phyloP scores from a whole-genome alignment of 2,888 invertebrate genomes.

The Criorhina ranunculi region DNA sequence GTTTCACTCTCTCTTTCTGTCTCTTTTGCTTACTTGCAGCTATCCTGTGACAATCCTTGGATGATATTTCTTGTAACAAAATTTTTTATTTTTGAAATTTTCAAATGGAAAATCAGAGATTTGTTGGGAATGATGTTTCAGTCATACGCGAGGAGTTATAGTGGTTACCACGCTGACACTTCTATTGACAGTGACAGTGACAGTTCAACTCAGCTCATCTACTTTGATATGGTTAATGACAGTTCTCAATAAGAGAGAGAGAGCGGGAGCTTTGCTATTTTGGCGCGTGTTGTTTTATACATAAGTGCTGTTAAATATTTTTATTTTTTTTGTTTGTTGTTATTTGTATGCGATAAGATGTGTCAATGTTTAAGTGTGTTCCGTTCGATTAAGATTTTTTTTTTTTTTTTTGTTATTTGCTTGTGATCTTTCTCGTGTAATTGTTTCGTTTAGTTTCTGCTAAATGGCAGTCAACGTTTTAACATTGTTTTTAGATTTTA shows the following conservation, averaged over 20 bases:
- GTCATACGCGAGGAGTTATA: slow-evolving; percentile 53
- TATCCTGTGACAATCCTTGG: slow-evolving; percentile 32
- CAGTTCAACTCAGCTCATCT: slow-evolving; percentile 16
- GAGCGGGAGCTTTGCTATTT: slow-evolving; percentile 33
- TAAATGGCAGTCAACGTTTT: slow-evolving; percentile 26
- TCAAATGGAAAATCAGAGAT: slow-evolving; percentile 39
- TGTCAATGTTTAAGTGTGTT: slow-evolving; percentile 45
- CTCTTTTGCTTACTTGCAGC: too few relatives aligned
- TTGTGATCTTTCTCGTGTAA: slow-evolving; percentile 9
- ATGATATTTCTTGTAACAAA: slow-evolving; percentile 35
- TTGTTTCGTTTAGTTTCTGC: slow-evolving; percentile 38
- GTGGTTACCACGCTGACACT: slow-evolving; percentile 31
- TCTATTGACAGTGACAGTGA: slow-evolving; percentile 13
- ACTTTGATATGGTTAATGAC: background rate
- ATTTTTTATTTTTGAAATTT: slow-evolving; percentile 47
- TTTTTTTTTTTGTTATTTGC: slow-evolving; percentile 24
- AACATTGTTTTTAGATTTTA: background rate
- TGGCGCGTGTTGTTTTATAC: slow-evolving; percentile 37
- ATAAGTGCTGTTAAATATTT: slow-evolving; percentile 49
- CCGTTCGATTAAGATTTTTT: slow-evolving; percentile 38
- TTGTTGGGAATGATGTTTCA: slow-evolving; percentile 37
- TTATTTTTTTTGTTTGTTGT: too few relatives aligned
- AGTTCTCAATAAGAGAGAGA: background rate
- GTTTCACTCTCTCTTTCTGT: slow-evolving; percentile 34
- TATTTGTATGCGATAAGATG: slow-evolving; percentile 53